Conservation (phyloP, 1,140 invertebrate species). For the Neodiprion lecontei region DNA sequence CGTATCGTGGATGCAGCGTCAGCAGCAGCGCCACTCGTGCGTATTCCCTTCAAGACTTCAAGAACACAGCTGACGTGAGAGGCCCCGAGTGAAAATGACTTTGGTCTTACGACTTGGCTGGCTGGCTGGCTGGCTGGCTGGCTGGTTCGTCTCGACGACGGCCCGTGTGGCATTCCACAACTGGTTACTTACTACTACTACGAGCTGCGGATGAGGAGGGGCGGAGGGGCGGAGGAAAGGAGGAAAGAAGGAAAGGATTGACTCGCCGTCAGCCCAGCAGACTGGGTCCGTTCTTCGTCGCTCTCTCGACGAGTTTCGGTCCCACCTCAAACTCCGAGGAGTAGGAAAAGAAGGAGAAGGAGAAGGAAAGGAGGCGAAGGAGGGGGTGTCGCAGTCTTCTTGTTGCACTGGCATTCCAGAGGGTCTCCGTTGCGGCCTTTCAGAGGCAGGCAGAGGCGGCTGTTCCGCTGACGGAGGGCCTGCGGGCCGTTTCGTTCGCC, state of each 20-base stretch:
- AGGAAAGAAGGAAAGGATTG: neutral
- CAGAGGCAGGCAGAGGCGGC: conserved; percentile 16
- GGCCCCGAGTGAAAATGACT: conserved; percentile 1
- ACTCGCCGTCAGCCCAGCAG: neutral
- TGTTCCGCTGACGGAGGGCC: neutral
- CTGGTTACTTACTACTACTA: conserved; percentile 31
- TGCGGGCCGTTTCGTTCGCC: neutral
- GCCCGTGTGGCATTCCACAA: conserved; percentile 30
- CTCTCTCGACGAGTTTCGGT: conserved; percentile 8
- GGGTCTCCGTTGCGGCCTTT: conserved; percentile 26
- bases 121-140: no score
- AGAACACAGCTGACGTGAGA: neutral
- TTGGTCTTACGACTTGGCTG: neutral
- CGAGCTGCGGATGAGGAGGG: neutral
- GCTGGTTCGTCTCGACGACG: neutral
- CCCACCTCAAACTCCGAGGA: conserved; percentile 10
- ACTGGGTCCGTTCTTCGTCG: conserved; percentile 1
- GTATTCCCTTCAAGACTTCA: neutral
- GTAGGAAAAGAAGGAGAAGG: no score
- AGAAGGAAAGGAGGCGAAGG: neutral
- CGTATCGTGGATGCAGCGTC: neutral
- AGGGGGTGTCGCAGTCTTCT: conserved; percentile 24
- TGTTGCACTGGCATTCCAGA: conserved; percentile 39
- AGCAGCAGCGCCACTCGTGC: neutral
- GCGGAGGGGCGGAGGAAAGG: neutral